A percentile compares a stretch with the other conserved stretches of the same genome.
Evolutionary conservation across 2,797 vertebrate genomes (phyloP).

Genomic region (Spheniscus humboldti): DNA sequence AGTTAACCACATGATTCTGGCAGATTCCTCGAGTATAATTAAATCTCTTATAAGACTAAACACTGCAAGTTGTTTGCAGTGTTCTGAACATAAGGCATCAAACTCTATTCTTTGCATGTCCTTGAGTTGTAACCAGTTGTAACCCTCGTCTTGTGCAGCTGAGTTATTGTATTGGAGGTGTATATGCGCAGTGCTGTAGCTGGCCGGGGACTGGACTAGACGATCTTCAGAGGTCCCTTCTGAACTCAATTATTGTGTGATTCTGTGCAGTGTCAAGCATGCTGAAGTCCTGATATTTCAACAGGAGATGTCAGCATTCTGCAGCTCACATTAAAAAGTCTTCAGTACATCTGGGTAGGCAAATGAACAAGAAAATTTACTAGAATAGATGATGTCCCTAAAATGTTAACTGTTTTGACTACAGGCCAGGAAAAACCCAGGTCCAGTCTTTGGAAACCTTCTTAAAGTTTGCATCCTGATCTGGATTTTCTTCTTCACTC

Average conservation of each 20-base stretch:
- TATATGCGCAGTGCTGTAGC: not conserved
- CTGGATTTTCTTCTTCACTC: not conserved
- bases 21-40: conserved; percentile 28
- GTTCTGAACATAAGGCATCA: not conserved
- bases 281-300: conserved; percentile 13
- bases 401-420: not conserved
- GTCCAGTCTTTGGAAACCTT: not conserved
- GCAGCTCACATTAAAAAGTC: not conserved
- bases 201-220: not conserved
- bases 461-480: not conserved
- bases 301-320: conserved; percentile 41
- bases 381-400: not conserved
- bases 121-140: not conserved
- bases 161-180: not conserved
- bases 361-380: not conserved
- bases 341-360: not conserved
- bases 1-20: conserved; percentile 20
- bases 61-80: not conserved
- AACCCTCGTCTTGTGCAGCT: not conserved
- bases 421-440: not conserved
- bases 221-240: not conserved
- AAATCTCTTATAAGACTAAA: conserved; percentile 60
- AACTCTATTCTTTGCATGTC: not conserved
- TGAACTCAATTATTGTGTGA: not conserved
- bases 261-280: not conserved